Percentiles rank a stretch among this genome's conserved stretches.
Conservation (phyloP, 2,888 invertebrate species). For the Perizoma flavofasciatum region DNA sequence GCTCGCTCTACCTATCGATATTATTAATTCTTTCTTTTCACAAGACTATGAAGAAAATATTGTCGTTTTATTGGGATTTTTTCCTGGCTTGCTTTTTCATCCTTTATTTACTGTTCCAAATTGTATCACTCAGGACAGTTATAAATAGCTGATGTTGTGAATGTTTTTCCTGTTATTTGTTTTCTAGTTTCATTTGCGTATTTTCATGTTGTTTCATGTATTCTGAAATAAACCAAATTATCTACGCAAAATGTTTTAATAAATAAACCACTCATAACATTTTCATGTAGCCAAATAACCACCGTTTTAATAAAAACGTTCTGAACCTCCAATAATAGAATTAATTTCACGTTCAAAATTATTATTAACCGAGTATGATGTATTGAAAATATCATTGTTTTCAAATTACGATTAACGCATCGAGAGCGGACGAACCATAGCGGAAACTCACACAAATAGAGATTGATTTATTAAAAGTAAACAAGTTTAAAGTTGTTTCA, state of each 20-base stretch:
- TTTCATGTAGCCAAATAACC: background rate
- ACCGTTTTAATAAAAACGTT: background rate
- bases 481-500: no score
- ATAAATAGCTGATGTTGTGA: no score
- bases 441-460: background rate
- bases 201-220: no score
- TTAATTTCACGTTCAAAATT: constrained; percentile 41
- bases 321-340: constrained; percentile 2
- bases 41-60: constrained; percentile 29
- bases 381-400: constrained; percentile 50
- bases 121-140: background rate
- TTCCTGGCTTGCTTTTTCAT: background rate
- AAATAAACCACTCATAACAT: background rate
- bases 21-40: constrained; percentile 37
- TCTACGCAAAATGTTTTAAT: no score
- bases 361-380: constrained; percentile 50
- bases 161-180: no score
- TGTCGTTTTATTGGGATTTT: constrained; percentile 19
- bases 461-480: no score
- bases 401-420: constrained; percentile 21
- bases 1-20: constrained; percentile 47
- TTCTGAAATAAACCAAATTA: no score
- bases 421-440: constrained; percentile 7
- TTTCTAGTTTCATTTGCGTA: no score
- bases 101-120: background rate